Conservation (phyloP, 2,888 invertebrate genomes). For the Caenorhabditis drosophilae region DNA sequence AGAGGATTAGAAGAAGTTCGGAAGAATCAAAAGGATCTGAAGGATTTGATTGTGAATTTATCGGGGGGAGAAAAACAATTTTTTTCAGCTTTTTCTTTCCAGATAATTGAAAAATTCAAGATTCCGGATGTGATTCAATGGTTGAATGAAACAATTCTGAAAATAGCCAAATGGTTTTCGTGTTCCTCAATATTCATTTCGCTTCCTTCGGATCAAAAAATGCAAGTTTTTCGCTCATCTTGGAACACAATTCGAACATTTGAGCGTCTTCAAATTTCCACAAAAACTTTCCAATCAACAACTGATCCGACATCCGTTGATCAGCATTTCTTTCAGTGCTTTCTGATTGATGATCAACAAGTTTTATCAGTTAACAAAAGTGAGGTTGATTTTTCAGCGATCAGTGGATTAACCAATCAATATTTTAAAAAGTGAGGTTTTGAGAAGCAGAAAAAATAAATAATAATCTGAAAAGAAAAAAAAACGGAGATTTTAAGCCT, state of each 20-base stretch:
- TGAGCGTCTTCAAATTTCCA: conserved; percentile 16
- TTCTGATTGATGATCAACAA: neutral
- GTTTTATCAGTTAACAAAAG: conserved; percentile 1
- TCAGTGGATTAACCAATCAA: conserved; percentile 18
- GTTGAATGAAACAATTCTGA: conserved; percentile 18
- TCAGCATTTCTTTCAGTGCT: no score
- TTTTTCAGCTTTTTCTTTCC: conserved; percentile 4
- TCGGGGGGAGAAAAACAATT: conserved; percentile 10
- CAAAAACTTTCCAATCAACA: conserved; percentile 5
- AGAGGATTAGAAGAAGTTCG: conserved; percentile 8
- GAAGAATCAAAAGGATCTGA: conserved; percentile 10
- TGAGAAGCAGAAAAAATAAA: no score
- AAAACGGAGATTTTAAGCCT: conserved; percentile 8
- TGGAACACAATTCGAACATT: conserved; percentile 24
- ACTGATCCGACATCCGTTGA: no score
- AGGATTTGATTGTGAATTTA: conserved; percentile 7
- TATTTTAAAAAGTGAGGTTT: conserved; percentile 22
- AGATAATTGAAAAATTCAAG: neutral
- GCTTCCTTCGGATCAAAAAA: conserved; percentile 23
- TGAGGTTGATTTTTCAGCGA: conserved; percentile 15
- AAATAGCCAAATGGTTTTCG: conserved; percentile 20
- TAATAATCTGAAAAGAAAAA: neutral
- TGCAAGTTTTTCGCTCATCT: conserved; percentile 26
- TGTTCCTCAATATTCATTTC: conserved; percentile 17
- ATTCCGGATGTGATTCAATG: conserved; percentile 15